A percentile compares a stretch with the other conserved stretches of the same genome.
These are phyloP conservation scores for Bradynema listronoti DNA, from an alignment of 1,140 invertebrate genomes.

Conservation along the genomic window DNA sequence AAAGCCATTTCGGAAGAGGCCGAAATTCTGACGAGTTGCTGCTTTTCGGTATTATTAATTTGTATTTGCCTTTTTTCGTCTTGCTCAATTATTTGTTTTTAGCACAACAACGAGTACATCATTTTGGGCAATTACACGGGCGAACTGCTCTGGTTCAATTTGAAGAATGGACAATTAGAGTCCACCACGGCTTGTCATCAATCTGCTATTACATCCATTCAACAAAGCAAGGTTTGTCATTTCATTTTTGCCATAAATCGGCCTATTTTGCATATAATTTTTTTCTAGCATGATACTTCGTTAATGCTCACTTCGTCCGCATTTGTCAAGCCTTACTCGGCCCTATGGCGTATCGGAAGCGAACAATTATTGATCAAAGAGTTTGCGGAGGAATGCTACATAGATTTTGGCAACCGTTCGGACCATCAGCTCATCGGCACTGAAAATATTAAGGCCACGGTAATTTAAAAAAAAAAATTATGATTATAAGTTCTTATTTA, in stretches of 20 bases:
- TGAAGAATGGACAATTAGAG: slow-evolving; percentile 64
- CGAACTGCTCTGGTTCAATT: slow-evolving; percentile 78
- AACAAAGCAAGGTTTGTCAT: slow-evolving; percentile 30
- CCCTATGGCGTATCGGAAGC: slow-evolving; percentile 72
- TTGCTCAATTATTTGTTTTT: slow-evolving; percentile 44
- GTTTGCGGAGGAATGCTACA: slow-evolving; percentile 76
- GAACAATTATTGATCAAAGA: slow-evolving; percentile 56
- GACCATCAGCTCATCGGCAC: slow-evolving; percentile 74
- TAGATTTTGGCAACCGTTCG: slow-evolving; percentile 79
- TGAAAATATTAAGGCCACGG: slow-evolving; percentile 68
- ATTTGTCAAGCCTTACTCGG: slow-evolving; percentile 74
- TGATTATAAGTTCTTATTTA: no score
- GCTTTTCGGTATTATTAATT: slow-evolving; percentile 69
- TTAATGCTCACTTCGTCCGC: slow-evolving; percentile 76
- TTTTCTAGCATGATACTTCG: slow-evolving; percentile 63
- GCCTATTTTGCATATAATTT: not conserved
- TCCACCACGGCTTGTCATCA: slow-evolving; percentile 36
- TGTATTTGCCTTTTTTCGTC: no score
- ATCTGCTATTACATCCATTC: slow-evolving; percentile 30
- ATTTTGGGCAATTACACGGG: slow-evolving; percentile 78
- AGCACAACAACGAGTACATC: slow-evolving; percentile 73
- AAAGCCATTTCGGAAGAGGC: slow-evolving; percentile 74
- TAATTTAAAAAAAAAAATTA: slow-evolving; percentile 61
- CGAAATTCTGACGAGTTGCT: slow-evolving; percentile 74
- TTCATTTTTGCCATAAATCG: not conserved